Conservation (phyloP, 2,888 invertebrate genomes). For the Apotomis betuletana region DNA sequence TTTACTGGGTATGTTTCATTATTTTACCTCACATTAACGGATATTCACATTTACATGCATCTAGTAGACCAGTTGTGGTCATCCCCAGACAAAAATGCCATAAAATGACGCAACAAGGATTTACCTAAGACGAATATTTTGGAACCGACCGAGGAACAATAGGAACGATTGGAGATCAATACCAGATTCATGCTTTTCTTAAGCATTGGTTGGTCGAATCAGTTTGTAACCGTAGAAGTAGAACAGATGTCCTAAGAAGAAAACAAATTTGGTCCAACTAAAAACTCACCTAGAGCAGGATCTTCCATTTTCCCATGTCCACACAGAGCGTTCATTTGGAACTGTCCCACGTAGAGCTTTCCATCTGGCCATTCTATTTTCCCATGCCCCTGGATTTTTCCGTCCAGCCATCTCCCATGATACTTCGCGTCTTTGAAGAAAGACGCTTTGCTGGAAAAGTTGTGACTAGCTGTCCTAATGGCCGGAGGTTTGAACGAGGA, state of each 20-base stretch:
- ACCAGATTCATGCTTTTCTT: too few relatives aligned
- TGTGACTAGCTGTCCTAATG: slow-evolving; percentile 87
- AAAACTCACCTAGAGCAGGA: slow-evolving; percentile 81
- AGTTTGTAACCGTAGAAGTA: too few relatives aligned
- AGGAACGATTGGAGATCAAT: too few relatives aligned
- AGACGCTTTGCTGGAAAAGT: slow-evolving; percentile 87
- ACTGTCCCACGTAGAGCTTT: slow-evolving; percentile 90
- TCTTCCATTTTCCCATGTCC: slow-evolving; percentile 89
- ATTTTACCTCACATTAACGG: too few relatives aligned
- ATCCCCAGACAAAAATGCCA: too few relatives aligned
- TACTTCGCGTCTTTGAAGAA: slow-evolving; percentile 91
- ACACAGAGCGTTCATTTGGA: slow-evolving; percentile 88
- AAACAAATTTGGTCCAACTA: background rate
- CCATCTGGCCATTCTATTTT: slow-evolving; percentile 93
- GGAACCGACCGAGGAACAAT: too few relatives aligned
- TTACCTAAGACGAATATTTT: too few relatives aligned
- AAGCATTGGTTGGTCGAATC: too few relatives aligned
- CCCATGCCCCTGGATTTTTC: slow-evolving; percentile 92
- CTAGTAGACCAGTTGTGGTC: too few relatives aligned
- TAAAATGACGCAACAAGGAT: too few relatives aligned
- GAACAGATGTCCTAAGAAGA: background rate
- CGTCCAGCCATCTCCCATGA: slow-evolving; percentile 91
- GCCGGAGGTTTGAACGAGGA: slow-evolving; percentile 87
- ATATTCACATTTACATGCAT: too few relatives aligned
- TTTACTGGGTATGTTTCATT: too few relatives aligned